Evolutionary conservation across 30 jellyfish, hydroid and myxozoan species (phyloP).

Genomic region (Sanderia malayensis): DNA sequence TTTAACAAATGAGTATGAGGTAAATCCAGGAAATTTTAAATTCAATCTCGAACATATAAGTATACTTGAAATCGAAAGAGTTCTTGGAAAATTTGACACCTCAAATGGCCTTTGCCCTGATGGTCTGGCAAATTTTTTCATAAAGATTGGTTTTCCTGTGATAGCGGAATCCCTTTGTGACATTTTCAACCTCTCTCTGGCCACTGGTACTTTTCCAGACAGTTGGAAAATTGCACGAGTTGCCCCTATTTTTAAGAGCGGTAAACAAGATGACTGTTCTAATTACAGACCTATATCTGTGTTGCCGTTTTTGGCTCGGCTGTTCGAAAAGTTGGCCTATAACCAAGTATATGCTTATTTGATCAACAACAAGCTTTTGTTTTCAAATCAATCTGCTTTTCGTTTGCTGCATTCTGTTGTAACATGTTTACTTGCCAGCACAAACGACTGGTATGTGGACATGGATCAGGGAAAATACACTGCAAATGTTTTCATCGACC

Average conservation of each 20-base stretch:
- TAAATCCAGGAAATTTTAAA: not conserved
- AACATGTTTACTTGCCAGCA: not conserved
- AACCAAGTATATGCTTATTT: conserved; percentile 12
- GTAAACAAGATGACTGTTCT: conserved; percentile 5
- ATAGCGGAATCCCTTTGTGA: conserved; percentile 22
- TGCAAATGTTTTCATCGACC: not conserved
- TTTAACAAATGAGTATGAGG: conserved; percentile 8
- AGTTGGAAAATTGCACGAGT: conserved; percentile 29
- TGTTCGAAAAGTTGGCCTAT: conserved; percentile 10
- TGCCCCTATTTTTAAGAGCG: conserved; percentile 8
- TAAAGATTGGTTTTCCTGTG: conserved; percentile 41
- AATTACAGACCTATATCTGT: conserved; percentile 20
- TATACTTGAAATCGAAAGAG: not conserved
- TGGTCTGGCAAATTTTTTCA: conserved; percentile 27
- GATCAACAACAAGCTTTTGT: not conserved
- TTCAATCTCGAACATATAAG: not conserved
- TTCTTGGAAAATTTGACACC: conserved; percentile 21
- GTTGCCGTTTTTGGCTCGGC: conserved; percentile 12
- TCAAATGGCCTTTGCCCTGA: conserved; percentile 34
- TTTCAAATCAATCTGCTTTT: conserved; percentile 7
- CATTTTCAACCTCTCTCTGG: conserved; percentile 21
- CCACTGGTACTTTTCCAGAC: conserved; percentile 18
- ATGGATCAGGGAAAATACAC: not conserved
- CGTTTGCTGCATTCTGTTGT: conserved; percentile 15
- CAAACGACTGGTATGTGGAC: conserved; percentile 12